A percentile compares a stretch with the other conserved stretches of the same genome.
Evolutionary conservation across 1,140 invertebrate species (phyloP).

Genomic region (Glossosoma conforme): DNA sequence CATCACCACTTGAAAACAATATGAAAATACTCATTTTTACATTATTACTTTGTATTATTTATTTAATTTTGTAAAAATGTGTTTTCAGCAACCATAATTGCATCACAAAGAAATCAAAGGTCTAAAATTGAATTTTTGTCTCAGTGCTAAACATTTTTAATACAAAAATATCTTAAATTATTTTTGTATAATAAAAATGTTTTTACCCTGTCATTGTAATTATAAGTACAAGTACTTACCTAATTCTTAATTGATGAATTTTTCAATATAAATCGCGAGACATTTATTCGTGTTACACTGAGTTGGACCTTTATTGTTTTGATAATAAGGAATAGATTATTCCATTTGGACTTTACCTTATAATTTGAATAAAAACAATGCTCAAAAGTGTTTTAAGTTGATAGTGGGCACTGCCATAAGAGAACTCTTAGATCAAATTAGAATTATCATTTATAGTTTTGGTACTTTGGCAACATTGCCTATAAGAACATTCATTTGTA

Average conservation of each 20-base stretch:
- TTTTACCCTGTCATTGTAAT: too few relatives aligned
- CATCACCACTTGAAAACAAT: constrained; percentile 10
- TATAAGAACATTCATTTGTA: constrained; percentile 23
- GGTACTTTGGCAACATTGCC: constrained; percentile 31
- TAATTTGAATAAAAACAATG: constrained; percentile 25
- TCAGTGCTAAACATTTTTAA: too few relatives aligned
- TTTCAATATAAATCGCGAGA: too few relatives aligned
- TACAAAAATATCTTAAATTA: too few relatives aligned
- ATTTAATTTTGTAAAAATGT: neutral
- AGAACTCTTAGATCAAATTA: constrained; percentile 31
- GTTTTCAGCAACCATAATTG: too few relatives aligned
- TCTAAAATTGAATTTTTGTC: neutral
- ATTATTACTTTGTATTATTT: neutral
- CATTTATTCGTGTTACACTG: too few relatives aligned
- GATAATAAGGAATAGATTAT: too few relatives aligned
- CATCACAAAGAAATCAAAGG: neutral
- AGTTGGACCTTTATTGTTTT: too few relatives aligned
- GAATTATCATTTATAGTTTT: constrained; percentile 11
- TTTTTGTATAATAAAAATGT: too few relatives aligned
- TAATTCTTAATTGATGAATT: too few relatives aligned
- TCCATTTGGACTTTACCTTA: too few relatives aligned
- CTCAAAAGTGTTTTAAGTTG: constrained; percentile 24
- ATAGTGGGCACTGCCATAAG: constrained; percentile 31
- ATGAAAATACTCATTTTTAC: constrained; percentile 12
- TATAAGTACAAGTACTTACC: too few relatives aligned